A percentile compares a stretch with the other conserved stretches of the same genome.
Conservation (phyloP, 2,888 invertebrate genomes). For the Caenorhabditis afra region DNA sequence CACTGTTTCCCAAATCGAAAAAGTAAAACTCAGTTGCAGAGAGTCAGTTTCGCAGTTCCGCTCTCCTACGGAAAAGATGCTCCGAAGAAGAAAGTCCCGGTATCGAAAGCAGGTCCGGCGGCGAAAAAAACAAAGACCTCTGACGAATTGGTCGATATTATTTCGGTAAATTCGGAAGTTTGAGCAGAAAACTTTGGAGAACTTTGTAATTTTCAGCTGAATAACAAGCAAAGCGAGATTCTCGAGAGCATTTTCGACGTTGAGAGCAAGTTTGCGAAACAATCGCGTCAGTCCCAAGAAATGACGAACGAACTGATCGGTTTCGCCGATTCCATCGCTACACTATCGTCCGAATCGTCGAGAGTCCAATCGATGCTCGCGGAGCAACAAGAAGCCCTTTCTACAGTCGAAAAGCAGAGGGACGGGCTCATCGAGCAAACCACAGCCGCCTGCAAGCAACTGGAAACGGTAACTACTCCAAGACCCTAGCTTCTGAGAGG, state of each 20-base stretch:
- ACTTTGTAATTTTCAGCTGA: neutral
- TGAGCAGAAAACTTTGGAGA: neutral
- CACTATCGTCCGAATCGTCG: neutral
- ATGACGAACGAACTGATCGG: conserved; percentile 13
- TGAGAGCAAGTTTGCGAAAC: conserved; percentile 11
- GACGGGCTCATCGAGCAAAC: neutral
- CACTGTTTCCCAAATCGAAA: neutral
- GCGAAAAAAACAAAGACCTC: conserved; percentile 4
- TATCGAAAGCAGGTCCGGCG: neutral
- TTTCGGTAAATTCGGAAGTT: neutral
- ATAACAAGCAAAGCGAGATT: conserved; percentile 11
- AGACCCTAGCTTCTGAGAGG: neutral
- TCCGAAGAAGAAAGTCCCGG: neutral
- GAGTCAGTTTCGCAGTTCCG: conserved; percentile 10
- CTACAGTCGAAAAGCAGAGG: neutral
- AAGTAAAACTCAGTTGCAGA: conserved; percentile 6
- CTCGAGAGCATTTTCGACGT: conserved; percentile 11
- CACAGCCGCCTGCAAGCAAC: neutral
- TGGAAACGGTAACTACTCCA: neutral
- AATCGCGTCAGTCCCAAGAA: neutral
- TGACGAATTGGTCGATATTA: conserved; percentile 6
- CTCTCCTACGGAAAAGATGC: neutral
- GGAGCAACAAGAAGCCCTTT: neutral
- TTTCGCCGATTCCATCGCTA: conserved; percentile 6
- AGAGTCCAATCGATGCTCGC: neutral